Base-by-base conservation (phyloP, 2,888 invertebrate genomes). In the Artemia sinica region DNA sequence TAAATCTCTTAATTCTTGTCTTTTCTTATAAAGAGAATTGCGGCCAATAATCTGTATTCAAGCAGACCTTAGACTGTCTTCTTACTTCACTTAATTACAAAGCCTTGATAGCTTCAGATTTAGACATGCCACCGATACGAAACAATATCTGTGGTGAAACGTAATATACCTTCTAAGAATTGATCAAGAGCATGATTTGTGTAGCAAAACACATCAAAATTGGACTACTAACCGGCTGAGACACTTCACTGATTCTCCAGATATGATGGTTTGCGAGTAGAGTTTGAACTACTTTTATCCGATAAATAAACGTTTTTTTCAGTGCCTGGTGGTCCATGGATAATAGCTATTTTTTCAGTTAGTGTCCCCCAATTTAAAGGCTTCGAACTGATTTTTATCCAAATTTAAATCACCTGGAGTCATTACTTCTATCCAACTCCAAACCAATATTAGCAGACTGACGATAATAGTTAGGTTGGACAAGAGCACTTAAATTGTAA, bases 181-280 rank as follows among this genome's bases (percentile, higher is more conserved):
- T 91, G 89, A 79, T 91, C 91, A 65, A 92, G 78, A 8, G 91
- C 90, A 76, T 90, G 89, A 79, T 92, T 91, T 9, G 90, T 91
- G 76, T 85, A 89, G 74, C 89, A n/a, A 88, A 28, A 91, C 84
- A 0, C n/a, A 91, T 80, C 11, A 91, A 78, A 76, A 91, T 86
- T 1, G 87, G 87, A 8, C 69, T 73, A 68, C 18, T 71, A 11
- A 18, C 65, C 65, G 0, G 8, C 11, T 10, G 50, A 11, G 28
- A 52, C 18, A 80, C 72, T 7, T 72, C 71, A 49, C 75, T 76
- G 14, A 58, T 14, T 41, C 58, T 48, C 81, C 81, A 81, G 2
- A 72, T 50, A 0, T 72, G 49, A 13, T 73, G 72, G 75, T 87
- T 89, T 70, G 81, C 77, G 2, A 90, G 76, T 48, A 91, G 75